Conservation (phyloP, 2,113 vertebrate genomes). For the Prionailurus bengalensis region DNA sequence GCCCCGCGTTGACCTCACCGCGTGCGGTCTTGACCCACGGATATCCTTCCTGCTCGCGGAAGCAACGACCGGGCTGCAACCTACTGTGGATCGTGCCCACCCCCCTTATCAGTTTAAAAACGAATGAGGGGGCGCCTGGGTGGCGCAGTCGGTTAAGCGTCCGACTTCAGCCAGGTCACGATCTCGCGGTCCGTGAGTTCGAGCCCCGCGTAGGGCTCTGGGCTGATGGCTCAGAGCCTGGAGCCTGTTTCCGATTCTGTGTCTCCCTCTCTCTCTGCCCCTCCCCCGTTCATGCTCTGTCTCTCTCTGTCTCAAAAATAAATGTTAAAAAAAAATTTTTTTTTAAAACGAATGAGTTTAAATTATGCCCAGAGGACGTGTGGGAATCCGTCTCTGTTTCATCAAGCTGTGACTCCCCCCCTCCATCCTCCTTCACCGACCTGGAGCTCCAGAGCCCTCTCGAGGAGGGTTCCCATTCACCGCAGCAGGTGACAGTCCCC, state of each 20-base stretch:
- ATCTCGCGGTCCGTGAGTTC: no score
- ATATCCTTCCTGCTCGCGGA: neutral
- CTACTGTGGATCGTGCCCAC: neutral
- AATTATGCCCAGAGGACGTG: neutral
- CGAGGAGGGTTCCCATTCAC: neutral
- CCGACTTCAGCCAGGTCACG: no score
- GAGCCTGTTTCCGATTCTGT: no score
- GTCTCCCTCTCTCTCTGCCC: no score
- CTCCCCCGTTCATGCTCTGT: no score
- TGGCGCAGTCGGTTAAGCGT: no score
- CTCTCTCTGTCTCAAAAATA: no score
- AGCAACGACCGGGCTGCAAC: neutral
- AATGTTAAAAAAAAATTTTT: no score
- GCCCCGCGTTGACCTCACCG: neutral
- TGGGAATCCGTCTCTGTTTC: neutral
- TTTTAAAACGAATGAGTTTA: neutral
- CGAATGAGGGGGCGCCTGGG: neutral
- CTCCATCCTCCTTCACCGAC: neutral
- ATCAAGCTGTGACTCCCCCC: neutral
- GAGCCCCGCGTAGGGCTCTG: no score
- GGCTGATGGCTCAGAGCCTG: no score
- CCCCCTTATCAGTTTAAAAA: neutral
- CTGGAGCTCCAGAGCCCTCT: neutral
- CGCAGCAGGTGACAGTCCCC: neutral
- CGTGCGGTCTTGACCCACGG: neutral